phyloP scores from a whole-genome alignment of 2,797 vertebrate genomes.

The Labeo calbasu region DNA sequence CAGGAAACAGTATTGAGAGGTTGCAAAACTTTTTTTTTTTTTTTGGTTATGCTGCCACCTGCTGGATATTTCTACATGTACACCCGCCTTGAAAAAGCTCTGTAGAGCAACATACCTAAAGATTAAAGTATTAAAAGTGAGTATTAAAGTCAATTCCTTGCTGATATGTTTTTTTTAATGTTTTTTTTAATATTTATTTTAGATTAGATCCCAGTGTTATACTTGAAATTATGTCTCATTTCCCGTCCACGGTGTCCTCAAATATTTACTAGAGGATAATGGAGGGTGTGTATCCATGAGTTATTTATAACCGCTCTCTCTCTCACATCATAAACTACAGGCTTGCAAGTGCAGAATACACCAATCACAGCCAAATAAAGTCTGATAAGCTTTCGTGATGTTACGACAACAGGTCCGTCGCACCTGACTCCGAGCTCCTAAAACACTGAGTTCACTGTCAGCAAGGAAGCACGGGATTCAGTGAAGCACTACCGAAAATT shows the following conservation, averaged over 20 bases:
- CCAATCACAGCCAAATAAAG: not conserved
- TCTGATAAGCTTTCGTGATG: not conserved
- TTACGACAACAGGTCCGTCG: not conserved
- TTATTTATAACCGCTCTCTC: not conserved
- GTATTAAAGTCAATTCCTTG: not conserved
- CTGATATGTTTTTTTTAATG: too few relatives aligned
- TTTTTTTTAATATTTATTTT: too few relatives aligned
- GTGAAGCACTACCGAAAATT: not conserved
- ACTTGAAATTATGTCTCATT: conserved; percentile 3
- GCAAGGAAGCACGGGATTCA: not conserved
- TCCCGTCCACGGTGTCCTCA: conserved; percentile 18
- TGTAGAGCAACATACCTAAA: not conserved
- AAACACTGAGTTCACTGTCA: not conserved
- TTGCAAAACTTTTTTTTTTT: not conserved
- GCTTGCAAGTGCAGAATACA: not conserved
- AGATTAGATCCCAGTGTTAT: not conserved
- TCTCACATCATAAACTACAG: conserved; percentile 8
- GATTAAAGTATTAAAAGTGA: not conserved
- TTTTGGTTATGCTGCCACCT: conserved; percentile 38
- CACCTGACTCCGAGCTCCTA: not conserved
- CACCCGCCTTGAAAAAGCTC: not conserved
- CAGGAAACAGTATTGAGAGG: too few relatives aligned
- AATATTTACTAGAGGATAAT: conserved; percentile 50
- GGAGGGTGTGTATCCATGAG: conserved; percentile 41
- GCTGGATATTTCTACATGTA: conserved; percentile 25